Evolutionary conservation across 1,140 invertebrate species (phyloP), one percentile per base, ranked within the genome.

Genomic region (Brachionus manjavacas): DNA sequence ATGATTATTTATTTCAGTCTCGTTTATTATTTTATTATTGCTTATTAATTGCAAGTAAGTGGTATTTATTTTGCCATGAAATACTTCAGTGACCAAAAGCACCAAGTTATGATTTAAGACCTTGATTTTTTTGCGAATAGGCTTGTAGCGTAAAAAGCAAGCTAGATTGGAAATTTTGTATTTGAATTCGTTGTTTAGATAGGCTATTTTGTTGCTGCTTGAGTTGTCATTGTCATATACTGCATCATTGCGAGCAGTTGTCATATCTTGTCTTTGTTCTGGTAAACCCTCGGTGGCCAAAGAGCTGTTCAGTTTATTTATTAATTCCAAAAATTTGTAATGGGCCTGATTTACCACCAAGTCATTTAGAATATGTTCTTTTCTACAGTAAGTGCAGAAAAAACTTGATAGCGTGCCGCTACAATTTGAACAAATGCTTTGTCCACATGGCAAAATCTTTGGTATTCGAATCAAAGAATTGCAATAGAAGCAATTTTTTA

Each of bases 101-200:
- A 72, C 35, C 16, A 20, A 39, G 39, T 41, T 39, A 14, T 41
- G 9, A 39, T 72, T 43, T 39, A 72, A 9, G 3, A 72, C 16
- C 20, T 20, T 72, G 20, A 72, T 39, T 39, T 16, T 7, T 41
- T 72, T 72, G 9, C 39, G 11, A n/a, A 72, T n/a, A 7, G 31
- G 35, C 4, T 23, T 72, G 16, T 72, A 35, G 2, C 4, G n/a
- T 41, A 72, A 9, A 41, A 39, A 41, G 31, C n/a, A 9, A 41
- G 31, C 12, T 20, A 72, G 16, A 41, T 72, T 41, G 12, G n/a
- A 39, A 39, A 20, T 9, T 20, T 9, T 43, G 39, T 72, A 72
- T 72, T 41, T 39, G n/a, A 72, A 72, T 72, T 72, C 68, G 35
- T 72, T 72, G 20, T 72, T 72, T 72, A 72, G 23, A 68, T 14